These are phyloP conservation scores for Macropus fuliginosus DNA, from an alignment of 2,797 vertebrate genomes.

Conservation along the genomic window DNA sequence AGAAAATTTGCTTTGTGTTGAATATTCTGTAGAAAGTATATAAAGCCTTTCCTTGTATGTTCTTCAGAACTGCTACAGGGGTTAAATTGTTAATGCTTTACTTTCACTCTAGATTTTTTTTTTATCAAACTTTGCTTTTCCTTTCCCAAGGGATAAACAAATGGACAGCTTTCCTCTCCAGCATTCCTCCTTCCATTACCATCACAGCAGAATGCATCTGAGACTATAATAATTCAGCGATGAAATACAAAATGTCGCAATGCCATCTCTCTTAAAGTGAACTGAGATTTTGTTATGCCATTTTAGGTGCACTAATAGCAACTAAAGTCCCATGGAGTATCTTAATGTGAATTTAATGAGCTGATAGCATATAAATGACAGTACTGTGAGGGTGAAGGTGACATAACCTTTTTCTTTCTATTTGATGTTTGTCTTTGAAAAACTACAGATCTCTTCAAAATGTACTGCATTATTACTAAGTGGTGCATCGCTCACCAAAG, in stretches of 20 bases:
- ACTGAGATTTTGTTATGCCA: slow-evolving; percentile 93
- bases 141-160: slow-evolving; percentile 93
- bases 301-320: slow-evolving; percentile 96
- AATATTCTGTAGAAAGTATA: slow-evolving; percentile 60
- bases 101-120: slow-evolving; percentile 87
- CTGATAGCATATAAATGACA: slow-evolving; percentile 96
- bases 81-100: slow-evolving; percentile 93
- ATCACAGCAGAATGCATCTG: slow-evolving; percentile 90
- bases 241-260: slow-evolving; percentile 94
- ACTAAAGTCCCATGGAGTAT: slow-evolving; percentile 93
- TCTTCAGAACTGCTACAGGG: slow-evolving; percentile 78
- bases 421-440: slow-evolving; percentile 91
- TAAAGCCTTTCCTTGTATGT: slow-evolving; percentile 43
- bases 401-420: slow-evolving; percentile 92
- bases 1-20: slow-evolving; percentile 48
- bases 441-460: slow-evolving; percentile 87
- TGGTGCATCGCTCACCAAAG: slow-evolving; percentile 82
- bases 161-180: slow-evolving; percentile 92
- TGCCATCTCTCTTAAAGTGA: slow-evolving; percentile 92
- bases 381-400: slow-evolving; percentile 95
- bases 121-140: slow-evolving; percentile 91
- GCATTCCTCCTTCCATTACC: slow-evolving; percentile 92
- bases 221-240: slow-evolving; percentile 94
- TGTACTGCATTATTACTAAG: slow-evolving; percentile 80
- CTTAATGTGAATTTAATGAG: slow-evolving; percentile 99